Evolutionary conservation across 2,797 vertebrate species (phyloP), one percentile per base, ranked within the genome.

Genomic region (Pseudopleuronectes americanus): DNA sequence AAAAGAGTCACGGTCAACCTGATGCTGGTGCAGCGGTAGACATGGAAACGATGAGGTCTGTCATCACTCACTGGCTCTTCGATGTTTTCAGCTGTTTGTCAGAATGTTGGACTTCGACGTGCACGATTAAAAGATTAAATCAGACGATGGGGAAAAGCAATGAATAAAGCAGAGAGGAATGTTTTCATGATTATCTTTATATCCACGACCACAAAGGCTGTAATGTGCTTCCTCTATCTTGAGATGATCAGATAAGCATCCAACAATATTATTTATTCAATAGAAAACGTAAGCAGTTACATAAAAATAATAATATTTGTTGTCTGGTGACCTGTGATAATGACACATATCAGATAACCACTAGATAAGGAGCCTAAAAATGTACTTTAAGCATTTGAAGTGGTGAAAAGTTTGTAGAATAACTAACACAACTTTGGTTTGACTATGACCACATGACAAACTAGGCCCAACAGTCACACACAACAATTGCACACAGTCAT

Each of bases 1-100:
- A 87, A 16, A 81, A 21, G 80, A 73, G 21, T n/a, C 33, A 6
- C 4, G 2, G 3, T 22, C 68, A 59, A 26, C 68, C 54, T 61
- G 56, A 52, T 45, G 51, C 58, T 67, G 22, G 3, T 1, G 7
- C 26, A 1, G 6, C 55, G 12, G 14, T 17, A 53, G 1, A 23
- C 49, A 17, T 8, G 6, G 56, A 43, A 54, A 55, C 17, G 45
- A 33, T 36, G 19, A 38, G n/a, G 45, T 9, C 43, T 8, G 38
- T 53, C 51, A 56, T 26, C 19, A 31, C 19, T 52, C 6, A 21
- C 26, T 57, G 26, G 23, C 48, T 28, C 6, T 6, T 6, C 3
- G 23, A 59, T 59, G 58, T 41, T 71, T 61, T 63, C 41, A 61
- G 12, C 19, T 43, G 13, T 56, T 68, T n/a, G n/a, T 64, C n/a